Evolutionary conservation across 2,888 invertebrate genomes (phyloP).

Genomic region (Tortricodes alternella): DNA sequence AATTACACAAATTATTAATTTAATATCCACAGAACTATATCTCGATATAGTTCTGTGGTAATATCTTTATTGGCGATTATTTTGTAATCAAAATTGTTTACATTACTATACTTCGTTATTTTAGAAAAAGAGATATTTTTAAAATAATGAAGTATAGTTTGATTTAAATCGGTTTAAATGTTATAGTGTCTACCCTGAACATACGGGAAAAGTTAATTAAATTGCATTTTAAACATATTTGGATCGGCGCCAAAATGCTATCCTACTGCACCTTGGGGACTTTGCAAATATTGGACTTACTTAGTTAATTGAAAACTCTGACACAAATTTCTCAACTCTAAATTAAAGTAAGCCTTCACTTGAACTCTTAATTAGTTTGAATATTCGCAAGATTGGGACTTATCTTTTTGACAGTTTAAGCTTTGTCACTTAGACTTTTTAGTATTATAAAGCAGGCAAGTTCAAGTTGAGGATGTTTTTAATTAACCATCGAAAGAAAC

Average conservation of each 20-base stretch:
- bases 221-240: slow-evolving; percentile 17
- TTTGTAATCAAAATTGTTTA: no score
- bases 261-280: slow-evolving; percentile 11
- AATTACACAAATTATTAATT: no score
- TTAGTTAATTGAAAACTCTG: slow-evolving; percentile 23
- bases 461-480: no score
- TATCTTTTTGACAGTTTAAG: not conserved
- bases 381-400: not conserved
- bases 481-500: no score
- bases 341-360: slow-evolving; percentile 9
- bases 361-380: slow-evolving; percentile 1
- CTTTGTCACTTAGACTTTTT: not conserved
- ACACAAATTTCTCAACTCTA: slow-evolving; percentile 1
- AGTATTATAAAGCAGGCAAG: no score
- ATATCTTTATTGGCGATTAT: no score
- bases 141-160: no score
- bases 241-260: slow-evolving; percentile 8
- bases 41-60: no score
- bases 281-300: slow-evolving; percentile 9
- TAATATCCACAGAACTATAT: no score
- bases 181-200: not conserved
- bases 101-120: no score
- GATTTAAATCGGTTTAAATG: not conserved
- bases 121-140: no score
- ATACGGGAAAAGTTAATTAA: not conserved